Evolutionary conservation across 2,888 invertebrate genomes (phyloP).

Genomic region (Agapostemon virescens): DNA sequence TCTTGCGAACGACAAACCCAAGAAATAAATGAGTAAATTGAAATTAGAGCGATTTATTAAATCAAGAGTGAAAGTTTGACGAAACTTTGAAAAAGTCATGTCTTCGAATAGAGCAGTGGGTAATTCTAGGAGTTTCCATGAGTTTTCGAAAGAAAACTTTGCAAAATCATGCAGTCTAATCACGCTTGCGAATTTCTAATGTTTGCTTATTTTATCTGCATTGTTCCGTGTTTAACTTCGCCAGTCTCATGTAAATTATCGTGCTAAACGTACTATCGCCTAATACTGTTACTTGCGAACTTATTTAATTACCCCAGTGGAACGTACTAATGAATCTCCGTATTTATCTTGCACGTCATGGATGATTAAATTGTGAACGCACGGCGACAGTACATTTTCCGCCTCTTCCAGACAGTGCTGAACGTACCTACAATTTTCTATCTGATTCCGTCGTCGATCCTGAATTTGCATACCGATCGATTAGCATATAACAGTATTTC

Average conservation of each 20-base stretch:
- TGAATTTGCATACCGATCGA: not conserved
- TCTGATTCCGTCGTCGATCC: not conserved
- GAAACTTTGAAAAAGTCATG: too few species aligned
- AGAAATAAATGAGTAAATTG: not conserved
- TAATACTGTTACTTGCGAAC: conserved; percentile 6
- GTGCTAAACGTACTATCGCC: not conserved
- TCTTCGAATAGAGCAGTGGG: too few species aligned
- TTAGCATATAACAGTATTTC: too few species aligned
- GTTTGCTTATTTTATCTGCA: not conserved
- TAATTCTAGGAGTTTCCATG: not conserved
- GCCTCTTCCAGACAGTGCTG: not conserved
- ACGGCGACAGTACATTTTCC: not conserved
- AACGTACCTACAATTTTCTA: not conserved
- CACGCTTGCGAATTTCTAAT: not conserved
- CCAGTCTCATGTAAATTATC: not conserved
- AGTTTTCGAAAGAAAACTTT: not conserved
- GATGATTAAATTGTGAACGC: not conserved
- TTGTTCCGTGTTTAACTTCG: not conserved
- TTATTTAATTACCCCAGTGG: conserved; percentile 6
- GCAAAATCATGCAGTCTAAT: not conserved
- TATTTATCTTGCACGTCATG: not conserved
- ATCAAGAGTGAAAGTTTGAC: not conserved
- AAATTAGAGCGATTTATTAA: not conserved
- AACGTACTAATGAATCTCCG: conserved; percentile 10
- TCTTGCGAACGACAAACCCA: not conserved